Conservation (phyloP, 1,140 invertebrate genomes). For the Brachionus manjavacas region DNA sequence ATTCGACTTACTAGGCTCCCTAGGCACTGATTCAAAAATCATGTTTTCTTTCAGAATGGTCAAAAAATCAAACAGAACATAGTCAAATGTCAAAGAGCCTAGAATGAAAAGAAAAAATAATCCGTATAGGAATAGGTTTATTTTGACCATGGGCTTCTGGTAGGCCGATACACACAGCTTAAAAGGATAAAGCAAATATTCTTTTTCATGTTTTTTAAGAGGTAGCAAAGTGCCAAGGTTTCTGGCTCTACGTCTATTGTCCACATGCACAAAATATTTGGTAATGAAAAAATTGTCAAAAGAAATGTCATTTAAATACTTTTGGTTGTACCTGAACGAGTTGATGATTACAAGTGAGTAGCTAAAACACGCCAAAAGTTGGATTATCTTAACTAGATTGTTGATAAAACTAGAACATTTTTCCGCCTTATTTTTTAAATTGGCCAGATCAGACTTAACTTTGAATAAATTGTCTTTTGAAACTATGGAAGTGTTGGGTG, state of each 20-base stretch:
- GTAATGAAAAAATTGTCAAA: constrained; percentile 23
- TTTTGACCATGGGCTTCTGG: neutral
- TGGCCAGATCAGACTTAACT: neutral
- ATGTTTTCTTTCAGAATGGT: neutral
- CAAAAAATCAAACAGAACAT: neutral
- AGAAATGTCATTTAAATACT: constrained; percentile 11
- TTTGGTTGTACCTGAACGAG: neutral
- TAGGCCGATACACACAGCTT: neutral
- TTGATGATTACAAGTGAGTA: neutral
- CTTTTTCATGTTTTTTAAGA: constrained; percentile 21
- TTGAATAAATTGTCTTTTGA: neutral
- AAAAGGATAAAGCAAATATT: neutral
- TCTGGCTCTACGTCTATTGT: neutral
- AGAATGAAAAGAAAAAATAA: neutral
- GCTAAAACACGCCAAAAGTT: neutral
- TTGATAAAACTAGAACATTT: neutral
- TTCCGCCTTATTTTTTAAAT: neutral
- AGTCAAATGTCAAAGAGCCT: neutral
- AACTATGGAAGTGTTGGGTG: neutral
- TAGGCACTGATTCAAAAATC: neutral
- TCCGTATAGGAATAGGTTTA: neutral
- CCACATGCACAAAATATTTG: neutral
- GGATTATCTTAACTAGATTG: neutral
- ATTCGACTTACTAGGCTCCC: neutral
- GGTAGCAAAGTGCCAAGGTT: neutral